Evolutionary conservation across 2,888 invertebrate species (phyloP).

Genomic region (Cheilosia vulpina): DNA sequence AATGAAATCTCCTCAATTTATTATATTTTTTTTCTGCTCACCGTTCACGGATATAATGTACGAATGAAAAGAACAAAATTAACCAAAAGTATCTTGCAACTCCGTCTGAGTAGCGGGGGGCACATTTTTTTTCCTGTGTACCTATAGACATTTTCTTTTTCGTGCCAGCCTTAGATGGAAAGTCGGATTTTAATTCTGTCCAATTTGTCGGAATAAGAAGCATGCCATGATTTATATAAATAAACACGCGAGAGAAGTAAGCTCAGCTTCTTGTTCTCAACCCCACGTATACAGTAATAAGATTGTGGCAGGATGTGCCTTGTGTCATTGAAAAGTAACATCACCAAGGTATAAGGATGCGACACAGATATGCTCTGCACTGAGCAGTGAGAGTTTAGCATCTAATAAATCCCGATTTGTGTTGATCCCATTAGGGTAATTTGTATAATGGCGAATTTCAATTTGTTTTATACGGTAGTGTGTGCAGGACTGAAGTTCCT

Average conservation of each 20-base stretch:
- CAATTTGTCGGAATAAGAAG: conserved; percentile 73
- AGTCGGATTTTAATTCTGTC: conserved; percentile 68
- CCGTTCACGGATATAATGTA: conserved; percentile 27
- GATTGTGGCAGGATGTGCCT: background rate
- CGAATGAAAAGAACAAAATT: conserved; percentile 39
- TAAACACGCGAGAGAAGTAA: conserved; percentile 21
- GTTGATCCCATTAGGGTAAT: conserved; percentile 73
- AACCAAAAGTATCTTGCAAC: conserved; percentile 39
- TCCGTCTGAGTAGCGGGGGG: conserved; percentile 8
- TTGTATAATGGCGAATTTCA: conserved; percentile 47
- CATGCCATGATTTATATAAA: conserved; percentile 62
- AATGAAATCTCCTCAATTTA: conserved; percentile 45
- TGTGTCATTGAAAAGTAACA: conserved; percentile 25
- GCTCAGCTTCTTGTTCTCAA: conserved; percentile 4
- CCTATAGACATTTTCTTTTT: conserved; percentile 3
- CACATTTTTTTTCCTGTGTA: background rate
- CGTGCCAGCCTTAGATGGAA: conserved; percentile 14
- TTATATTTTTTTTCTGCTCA: conserved; percentile 26
- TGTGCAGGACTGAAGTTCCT: background rate
- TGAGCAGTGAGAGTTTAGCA: conserved; percentile 28
- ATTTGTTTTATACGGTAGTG: conserved; percentile 13
- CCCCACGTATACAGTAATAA: background rate
- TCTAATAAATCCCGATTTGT: conserved; percentile 71
- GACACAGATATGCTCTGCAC: conserved; percentile 29
- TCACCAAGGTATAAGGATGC: conserved; percentile 21